Percentiles rank a stretch among this genome's conserved stretches.
These are phyloP conservation scores for Climacteris rufus DNA, from an alignment of 2,113 vertebrate genomes.

Conservation along the genomic window DNA sequence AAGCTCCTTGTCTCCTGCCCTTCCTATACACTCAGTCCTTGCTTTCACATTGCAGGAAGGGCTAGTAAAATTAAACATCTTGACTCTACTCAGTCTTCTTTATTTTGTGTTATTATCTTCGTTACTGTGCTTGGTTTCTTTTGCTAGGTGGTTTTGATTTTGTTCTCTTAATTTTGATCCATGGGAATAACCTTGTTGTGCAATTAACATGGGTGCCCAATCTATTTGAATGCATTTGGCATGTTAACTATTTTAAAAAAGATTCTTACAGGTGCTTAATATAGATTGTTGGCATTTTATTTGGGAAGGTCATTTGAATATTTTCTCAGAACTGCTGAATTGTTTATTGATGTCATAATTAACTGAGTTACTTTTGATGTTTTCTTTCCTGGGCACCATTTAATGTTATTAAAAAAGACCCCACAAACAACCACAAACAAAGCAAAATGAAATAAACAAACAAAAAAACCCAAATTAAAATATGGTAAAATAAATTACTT, in stretches of 20 bases:
- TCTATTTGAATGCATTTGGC: background rate
- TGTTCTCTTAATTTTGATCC: background rate
- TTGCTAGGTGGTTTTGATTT: background rate
- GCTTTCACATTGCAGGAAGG: background rate
- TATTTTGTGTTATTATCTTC: background rate
- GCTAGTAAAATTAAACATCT: background rate
- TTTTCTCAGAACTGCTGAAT: constrained; percentile 23
- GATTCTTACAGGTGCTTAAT: background rate
- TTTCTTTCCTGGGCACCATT: background rate
- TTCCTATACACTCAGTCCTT: background rate
- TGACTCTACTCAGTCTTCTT: background rate
- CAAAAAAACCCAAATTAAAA: background rate
- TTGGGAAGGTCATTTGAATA: constrained; percentile 15
- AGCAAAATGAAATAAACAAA: background rate
- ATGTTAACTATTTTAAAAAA: background rate
- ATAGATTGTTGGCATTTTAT: background rate
- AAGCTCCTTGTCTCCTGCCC: background rate
- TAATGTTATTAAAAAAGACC: background rate
- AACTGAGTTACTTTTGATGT: constrained; percentile 12
- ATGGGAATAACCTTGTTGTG: background rate
- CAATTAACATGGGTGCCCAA: background rate
- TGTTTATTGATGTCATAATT: constrained; percentile 30
- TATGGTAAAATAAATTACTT: background rate
- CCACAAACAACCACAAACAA: background rate
- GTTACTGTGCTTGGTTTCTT: background rate